phyloP scores from a whole-genome alignment of 2,888 invertebrate species.

The Syritta pipiens region DNA sequence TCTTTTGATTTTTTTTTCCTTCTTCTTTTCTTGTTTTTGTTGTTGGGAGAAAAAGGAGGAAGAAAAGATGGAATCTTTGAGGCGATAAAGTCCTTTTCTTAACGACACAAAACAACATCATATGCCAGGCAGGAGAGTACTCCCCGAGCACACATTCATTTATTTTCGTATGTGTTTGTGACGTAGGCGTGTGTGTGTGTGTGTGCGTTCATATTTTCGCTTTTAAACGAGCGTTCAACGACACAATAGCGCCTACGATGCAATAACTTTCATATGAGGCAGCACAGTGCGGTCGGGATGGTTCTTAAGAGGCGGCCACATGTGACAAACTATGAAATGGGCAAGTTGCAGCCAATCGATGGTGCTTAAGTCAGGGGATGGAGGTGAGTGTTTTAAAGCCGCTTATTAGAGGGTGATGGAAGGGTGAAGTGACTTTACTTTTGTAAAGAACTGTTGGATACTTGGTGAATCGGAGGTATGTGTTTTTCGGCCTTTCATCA shows the following conservation, averaged over 20 bases:
- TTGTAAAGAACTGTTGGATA: too few species aligned
- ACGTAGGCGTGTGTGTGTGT: background rate
- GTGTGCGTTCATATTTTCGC: constrained; percentile 17
- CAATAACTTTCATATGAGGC: constrained; percentile 28
- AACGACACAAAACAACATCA: constrained; percentile 52
- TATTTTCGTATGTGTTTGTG: background rate
- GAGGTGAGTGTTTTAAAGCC: too few species aligned
- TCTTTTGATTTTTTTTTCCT: background rate
- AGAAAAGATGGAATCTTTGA: constrained; percentile 44
- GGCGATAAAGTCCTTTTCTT: constrained; percentile 54
- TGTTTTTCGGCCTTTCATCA: too few species aligned
- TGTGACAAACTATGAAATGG: too few species aligned
- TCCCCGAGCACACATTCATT: constrained; percentile 32
- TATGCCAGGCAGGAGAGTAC: constrained; percentile 29
- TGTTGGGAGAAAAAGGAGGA: constrained; percentile 8
- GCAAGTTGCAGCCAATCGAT: too few species aligned
- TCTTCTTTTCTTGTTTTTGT: background rate
- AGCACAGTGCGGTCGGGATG: constrained; percentile 10
- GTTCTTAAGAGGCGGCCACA: too few species aligned
- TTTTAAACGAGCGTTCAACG: constrained; percentile 41
- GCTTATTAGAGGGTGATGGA: too few species aligned
- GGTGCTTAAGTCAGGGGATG: too few species aligned
- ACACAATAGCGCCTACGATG: constrained; percentile 25
- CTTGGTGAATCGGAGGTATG: too few species aligned
- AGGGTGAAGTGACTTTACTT: too few species aligned